Evolutionary conservation across 2,113 vertebrate genomes (phyloP).

Genomic region (Oophaga pumilio): DNA sequence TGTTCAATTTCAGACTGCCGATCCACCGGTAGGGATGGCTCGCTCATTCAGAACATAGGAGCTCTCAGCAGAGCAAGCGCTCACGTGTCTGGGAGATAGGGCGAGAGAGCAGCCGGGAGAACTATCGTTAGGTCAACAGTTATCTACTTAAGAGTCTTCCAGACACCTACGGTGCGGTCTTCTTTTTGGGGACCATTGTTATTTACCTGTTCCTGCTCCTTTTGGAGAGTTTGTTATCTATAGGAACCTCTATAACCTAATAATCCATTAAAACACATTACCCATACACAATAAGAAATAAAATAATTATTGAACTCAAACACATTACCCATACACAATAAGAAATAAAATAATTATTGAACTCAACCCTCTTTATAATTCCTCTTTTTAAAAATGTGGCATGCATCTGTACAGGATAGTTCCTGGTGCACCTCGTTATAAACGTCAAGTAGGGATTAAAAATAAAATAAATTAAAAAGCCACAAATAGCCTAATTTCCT

Average conservation of each 20-base stretch:
- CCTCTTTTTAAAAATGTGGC: neutral
- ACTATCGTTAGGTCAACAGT: too few relatives aligned
- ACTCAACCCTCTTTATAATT: neutral
- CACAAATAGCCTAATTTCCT: slow-evolving; percentile 41
- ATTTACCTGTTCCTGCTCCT: too few relatives aligned
- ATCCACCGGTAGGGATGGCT: too few relatives aligned
- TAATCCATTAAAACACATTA: neutral
- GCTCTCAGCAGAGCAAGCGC: too few relatives aligned
- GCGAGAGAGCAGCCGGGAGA: too few relatives aligned
- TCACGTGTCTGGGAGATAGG: too few relatives aligned
- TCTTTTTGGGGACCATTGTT: too few relatives aligned
- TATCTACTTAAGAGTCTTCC: too few relatives aligned
- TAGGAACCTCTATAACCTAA: neutral
- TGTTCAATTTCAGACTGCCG: too few relatives aligned
- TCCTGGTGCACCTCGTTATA: slow-evolving; percentile 7
- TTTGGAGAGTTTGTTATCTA: too few relatives aligned
- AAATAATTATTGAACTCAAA: neutral
- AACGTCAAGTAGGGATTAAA: slow-evolving; percentile 36
- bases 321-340: neutral
- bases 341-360: neutral
- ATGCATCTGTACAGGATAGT: neutral
- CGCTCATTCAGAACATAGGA: too few relatives aligned
- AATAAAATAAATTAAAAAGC: slow-evolving; percentile 46
- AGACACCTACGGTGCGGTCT: too few relatives aligned
- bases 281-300: neutral